Evolutionary conservation across 2,797 vertebrate genomes (phyloP).

Genomic region (Pseudopleuronectes americanus): DNA sequence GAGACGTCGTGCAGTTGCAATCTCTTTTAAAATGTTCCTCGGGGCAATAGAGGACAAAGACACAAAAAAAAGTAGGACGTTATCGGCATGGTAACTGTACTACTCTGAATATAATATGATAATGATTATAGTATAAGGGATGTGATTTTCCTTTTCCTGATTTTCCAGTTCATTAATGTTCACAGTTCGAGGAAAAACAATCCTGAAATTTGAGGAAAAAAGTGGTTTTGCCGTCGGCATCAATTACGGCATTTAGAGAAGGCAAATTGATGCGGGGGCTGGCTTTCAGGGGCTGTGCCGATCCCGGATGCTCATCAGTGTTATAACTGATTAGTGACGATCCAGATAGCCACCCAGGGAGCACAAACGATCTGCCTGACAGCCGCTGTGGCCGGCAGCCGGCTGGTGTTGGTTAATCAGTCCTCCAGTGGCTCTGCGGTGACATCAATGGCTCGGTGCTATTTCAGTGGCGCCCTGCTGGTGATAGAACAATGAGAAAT

Average conservation of each 20-base stretch:
- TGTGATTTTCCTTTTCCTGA: not conserved
- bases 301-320: constrained; percentile 58
- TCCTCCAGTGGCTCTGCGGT: constrained; percentile 51
- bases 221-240: constrained; percentile 37
- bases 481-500: constrained; percentile 30
- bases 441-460: constrained; percentile 45
- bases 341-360: constrained; percentile 63
- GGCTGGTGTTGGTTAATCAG: constrained; percentile 63
- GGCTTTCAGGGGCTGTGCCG: constrained; percentile 35
- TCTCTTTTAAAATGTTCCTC: constrained; percentile 37
- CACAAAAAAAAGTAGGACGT: not conserved
- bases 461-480: constrained; percentile 43
- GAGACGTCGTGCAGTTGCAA: constrained; percentile 28
- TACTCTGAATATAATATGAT: not conserved
- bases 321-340: constrained; percentile 65
- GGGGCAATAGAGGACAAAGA: constrained; percentile 25
- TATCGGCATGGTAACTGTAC: not conserved
- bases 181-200: constrained; percentile 8
- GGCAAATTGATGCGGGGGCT: constrained; percentile 37
- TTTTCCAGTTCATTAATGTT: constrained; percentile 2
- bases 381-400: constrained; percentile 53
- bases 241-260: constrained; percentile 43
- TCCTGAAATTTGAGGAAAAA: constrained; percentile 20
- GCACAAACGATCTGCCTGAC: constrained; percentile 48
- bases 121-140: not conserved